Conservation (phyloP, 2,888 invertebrate species). For the Drosophila glabriapex region DNA sequence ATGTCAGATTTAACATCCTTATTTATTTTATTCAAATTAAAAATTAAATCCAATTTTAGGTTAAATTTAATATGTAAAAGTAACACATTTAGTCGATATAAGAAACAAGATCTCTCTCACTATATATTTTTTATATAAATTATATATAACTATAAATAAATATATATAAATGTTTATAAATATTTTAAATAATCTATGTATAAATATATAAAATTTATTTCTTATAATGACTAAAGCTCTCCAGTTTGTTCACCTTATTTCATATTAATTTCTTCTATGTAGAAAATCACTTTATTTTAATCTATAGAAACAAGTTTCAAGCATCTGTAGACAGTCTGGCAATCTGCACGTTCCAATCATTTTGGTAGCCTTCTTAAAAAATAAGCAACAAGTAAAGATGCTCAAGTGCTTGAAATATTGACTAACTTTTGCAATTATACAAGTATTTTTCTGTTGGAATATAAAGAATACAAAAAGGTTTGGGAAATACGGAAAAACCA, state of each 20-base stretch:
- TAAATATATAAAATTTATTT: background rate
- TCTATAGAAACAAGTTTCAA: background rate
- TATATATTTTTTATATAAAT: background rate
- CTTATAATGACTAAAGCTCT: background rate
- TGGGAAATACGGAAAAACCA: too few species aligned
- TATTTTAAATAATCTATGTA: too few species aligned
- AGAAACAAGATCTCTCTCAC: background rate
- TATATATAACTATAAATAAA: too few species aligned
- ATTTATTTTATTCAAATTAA: background rate
- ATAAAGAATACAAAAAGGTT: too few species aligned
- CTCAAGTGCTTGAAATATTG: background rate
- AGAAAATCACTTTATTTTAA: background rate
- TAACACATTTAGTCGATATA: background rate
- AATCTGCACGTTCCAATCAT: background rate
- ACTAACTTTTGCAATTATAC: background rate
- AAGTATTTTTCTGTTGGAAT: too few species aligned
- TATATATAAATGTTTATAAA: too few species aligned
- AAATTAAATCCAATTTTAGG: background rate
- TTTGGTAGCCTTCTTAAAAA: background rate
- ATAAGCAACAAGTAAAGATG: background rate
- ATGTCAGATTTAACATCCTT: too few species aligned
- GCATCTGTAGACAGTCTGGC: background rate
- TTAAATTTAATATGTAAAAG: too few species aligned
- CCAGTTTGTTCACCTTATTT: background rate
- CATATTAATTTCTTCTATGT: background rate